A percentile compares a stretch with the other conserved stretches of the same genome.
Evolutionary conservation across 2,888 invertebrate species (phyloP).

Genomic region (Anthoptus insignis): DNA sequence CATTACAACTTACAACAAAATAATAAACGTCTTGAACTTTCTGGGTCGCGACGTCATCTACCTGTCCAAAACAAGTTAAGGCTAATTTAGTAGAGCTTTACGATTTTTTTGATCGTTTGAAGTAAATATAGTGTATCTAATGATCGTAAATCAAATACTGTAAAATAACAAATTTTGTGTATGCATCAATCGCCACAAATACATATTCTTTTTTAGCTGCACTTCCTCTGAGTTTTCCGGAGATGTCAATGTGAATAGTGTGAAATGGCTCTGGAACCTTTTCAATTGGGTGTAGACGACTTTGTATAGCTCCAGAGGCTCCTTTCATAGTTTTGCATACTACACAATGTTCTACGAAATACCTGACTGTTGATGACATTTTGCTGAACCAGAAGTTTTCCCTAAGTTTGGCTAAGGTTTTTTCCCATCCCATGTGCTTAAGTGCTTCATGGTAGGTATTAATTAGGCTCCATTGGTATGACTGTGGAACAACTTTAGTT

Average conservation of each 20-base stretch:
- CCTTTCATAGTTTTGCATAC: background rate
- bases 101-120: too few species aligned
- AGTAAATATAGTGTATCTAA: too few species aligned
- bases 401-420: constrained; percentile 44
- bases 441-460: constrained; percentile 46
- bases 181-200: background rate
- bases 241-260: background rate
- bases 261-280: background rate
- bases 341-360: constrained; percentile 3
- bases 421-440: constrained; percentile 50
- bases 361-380: constrained; percentile 27
- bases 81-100: too few species aligned
- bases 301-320: background rate
- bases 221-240: background rate
- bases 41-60: too few species aligned
- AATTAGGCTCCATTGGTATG: constrained; percentile 52
- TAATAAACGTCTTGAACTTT: too few species aligned
- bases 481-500: constrained; percentile 42
- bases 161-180: constrained; percentile 1
- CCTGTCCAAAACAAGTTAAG: too few species aligned
- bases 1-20: too few species aligned
- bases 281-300: background rate
- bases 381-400: constrained; percentile 43
- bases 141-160: too few species aligned
- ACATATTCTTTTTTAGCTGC: background rate